phyloP scores from a whole-genome alignment of 2,113 vertebrate genomes.

The Trogon surrucura region DNA sequence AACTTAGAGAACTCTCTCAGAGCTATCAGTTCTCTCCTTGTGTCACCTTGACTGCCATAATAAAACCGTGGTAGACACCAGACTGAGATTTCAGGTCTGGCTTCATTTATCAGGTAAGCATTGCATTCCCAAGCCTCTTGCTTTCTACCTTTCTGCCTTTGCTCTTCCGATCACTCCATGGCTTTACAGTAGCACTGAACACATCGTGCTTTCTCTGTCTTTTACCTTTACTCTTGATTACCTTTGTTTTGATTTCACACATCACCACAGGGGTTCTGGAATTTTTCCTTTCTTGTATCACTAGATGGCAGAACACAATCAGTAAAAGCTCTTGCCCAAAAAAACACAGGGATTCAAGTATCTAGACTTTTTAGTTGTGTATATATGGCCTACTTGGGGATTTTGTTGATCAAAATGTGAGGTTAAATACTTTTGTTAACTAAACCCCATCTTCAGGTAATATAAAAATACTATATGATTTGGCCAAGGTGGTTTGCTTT shows the following conservation, averaged over 20 bases:
- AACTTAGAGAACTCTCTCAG: background rate
- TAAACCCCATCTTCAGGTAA: background rate
- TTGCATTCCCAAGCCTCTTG: background rate
- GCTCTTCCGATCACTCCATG: background rate
- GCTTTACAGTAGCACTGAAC: background rate
- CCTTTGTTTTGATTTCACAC: background rate
- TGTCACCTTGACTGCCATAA: accelerated
- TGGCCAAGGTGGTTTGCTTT: background rate
- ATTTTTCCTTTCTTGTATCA: background rate
- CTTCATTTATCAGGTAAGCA: background rate
- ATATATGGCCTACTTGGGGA: accelerated
- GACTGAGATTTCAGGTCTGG: background rate
- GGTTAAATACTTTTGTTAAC: background rate
- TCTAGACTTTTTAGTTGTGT: background rate
- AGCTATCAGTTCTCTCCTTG: background rate
- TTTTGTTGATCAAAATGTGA: background rate
- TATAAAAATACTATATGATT: background rate
- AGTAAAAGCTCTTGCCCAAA: background rate
- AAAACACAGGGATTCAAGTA: accelerated
- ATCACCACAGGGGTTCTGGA: background rate
- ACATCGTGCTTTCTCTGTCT: background rate
- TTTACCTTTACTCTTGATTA: background rate
- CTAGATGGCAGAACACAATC: constrained; percentile 73
- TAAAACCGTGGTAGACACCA: background rate
- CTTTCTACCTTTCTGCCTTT: background rate